Base-by-base conservation (phyloP, 2,113 vertebrate genomes). In the Pandion haliaetus region DNA sequence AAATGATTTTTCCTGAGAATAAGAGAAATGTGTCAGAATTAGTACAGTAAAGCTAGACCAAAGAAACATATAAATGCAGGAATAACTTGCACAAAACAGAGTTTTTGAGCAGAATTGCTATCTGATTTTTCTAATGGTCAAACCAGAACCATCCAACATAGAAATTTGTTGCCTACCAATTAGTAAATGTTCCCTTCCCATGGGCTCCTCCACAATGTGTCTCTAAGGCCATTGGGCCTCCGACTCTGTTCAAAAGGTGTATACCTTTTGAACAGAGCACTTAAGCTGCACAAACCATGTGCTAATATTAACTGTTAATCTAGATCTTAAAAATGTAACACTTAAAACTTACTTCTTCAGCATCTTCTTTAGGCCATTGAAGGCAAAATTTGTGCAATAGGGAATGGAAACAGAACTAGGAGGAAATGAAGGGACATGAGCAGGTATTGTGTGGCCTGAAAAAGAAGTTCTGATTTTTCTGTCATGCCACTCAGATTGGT, bases 241-340 rank as follows among this genome's bases (percentile, higher is more conserved):
- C 0, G 1, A 23, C 5, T 14, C 14, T 11, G 12, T n/a, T n/a
- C n/a, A n/a, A n/a, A n/a, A n/a, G n/a, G n/a, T n/a, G 0, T 8
- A 67, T 11, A 12, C 11, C n/a, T n/a, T 59, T 67, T 55, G 45
- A 31, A 66, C 17, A 59, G 14, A 81, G 12, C 34, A 52, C 14
- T 54, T 74, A 47, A 23, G 17, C 36, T 55, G 50, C 8, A 70
- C 6, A 57, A 32, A 36, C 4, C 15, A 36, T 36, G 66, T 17
- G 4, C 7, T 79, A 54, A 15, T 6, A 49, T 32, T 38, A 70
- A 50, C 8, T 32, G 4, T 29, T 61, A 40, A 66, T n/a, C 28
- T 55, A 50, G n/a, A 73, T 40, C 40, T 74, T 45, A 12, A 44
- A 73, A 72, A n/a, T 4, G 10, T 10, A 21, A 52, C 42, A 40